Base-by-base conservation (phyloP, 2,888 invertebrate genomes). In the Hypercompe scribonia region DNA sequence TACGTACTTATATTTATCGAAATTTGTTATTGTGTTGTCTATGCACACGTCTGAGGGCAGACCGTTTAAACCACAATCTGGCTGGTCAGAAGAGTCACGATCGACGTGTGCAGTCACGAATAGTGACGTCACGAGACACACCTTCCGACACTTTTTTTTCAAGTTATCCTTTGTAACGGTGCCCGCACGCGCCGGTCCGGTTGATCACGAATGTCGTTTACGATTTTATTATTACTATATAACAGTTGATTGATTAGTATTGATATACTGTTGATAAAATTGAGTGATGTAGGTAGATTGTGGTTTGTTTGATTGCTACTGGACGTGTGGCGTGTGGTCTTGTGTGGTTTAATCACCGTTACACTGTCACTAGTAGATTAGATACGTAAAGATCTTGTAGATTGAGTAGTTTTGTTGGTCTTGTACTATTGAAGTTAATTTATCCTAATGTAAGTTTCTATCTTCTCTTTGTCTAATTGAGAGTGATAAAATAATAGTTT, bases 51-150 rank as follows among this genome's bases (percentile, higher is more conserved):
- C 75, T 82, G 82, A 82, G 82, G 83, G 81, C 82, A 84, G 75
- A 81, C 78, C 82, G 82, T 82, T 85, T 85, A 83, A 77, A 74
- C 78, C 79, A 78, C 81, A 85, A 81, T 77, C 79, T 75, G 81
- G 77, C 80, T 88, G 89, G 89, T 87, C 89, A 89, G 87, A 83
- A 86, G 76, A 89, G 88, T 89, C 89, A 89, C 89, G 89, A 84
- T 81, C 79, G 58, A 75, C 72, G 80, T 83, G 80, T 84, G 84
- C 83, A 86, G 89, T 89, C 89, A 89, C 89, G 89, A 89, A 78
- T 74, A 65, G 78, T 89, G 86, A 89, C 89, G 89, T 89, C 88
- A 89, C 81, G 79, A 36, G 81, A 85, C 87, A 85, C 88, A 84
- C 84, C 85, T 87, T 87, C 82, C 72, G n/a, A 64, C 70, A 71